phyloP scores from a whole-genome alignment of 2,113 vertebrate species.

The Alaudala cheleensis region DNA sequence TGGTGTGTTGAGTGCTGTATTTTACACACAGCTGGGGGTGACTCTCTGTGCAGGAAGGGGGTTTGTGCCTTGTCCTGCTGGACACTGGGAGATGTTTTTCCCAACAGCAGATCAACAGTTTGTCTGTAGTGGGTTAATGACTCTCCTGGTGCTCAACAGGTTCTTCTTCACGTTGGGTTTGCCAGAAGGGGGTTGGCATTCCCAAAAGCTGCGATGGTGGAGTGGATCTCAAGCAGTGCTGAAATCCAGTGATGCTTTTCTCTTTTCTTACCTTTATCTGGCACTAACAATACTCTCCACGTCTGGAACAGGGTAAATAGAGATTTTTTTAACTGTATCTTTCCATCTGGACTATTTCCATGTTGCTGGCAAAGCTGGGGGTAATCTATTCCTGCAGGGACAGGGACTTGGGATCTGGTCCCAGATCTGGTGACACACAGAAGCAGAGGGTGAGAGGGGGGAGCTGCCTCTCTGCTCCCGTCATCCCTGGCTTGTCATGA shows the following conservation, averaged over 20 bases:
- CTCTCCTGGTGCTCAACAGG: neutral
- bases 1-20: rapidly evolving
- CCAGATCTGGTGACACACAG: neutral
- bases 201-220: neutral
- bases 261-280: neutral
- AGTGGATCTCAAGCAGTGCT: neutral
- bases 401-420: neutral
- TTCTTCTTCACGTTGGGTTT: neutral
- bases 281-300: neutral
- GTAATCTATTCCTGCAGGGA: neutral
- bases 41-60: rapidly evolving
- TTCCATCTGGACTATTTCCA: neutral
- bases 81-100: neutral
- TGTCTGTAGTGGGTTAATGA: neutral
- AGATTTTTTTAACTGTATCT: neutral
- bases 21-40: rapidly evolving
- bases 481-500: neutral
- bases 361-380: neutral
- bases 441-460: neutral
- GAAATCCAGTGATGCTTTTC: neutral
- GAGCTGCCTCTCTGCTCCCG: neutral
- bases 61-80: neutral
- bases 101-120: neutral
- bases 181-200: neutral
- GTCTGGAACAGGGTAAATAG: neutral